These are phyloP conservation scores for Acronicta leporina DNA, from an alignment of 2,888 invertebrate species.

Conservation along the genomic window DNA sequence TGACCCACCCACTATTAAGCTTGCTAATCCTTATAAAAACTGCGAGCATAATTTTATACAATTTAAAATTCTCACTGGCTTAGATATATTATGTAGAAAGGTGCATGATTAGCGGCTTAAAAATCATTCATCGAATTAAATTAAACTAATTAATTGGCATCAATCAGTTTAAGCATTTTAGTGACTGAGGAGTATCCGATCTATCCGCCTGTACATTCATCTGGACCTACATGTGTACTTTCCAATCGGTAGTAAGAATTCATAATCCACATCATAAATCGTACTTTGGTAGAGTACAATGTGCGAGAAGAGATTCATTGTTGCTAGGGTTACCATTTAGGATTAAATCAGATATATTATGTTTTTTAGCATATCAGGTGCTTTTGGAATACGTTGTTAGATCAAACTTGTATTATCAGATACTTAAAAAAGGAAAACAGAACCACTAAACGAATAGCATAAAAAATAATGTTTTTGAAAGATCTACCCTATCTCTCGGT, in stretches of 20 bases:
- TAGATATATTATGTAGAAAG: no score
- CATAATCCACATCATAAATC: conserved; percentile 61
- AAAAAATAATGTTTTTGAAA: no score
- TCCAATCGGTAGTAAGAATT: conserved; percentile 50
- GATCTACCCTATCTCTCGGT: no score
- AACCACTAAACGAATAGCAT: no score
- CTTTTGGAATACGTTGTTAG: no score
- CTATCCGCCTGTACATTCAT: conserved; percentile 34
- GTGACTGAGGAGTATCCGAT: conserved; percentile 29
- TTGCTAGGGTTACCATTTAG: conserved; percentile 14
- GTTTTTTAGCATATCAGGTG: no score
- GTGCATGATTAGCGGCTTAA: no score
- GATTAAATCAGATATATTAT: background rate
- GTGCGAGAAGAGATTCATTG: conserved; percentile 48
- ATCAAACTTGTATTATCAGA: no score
- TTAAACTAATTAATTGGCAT: conserved; percentile 15
- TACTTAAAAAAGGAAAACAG: no score
- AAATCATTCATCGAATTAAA: background rate
- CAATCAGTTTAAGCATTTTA: conserved; percentile 17
- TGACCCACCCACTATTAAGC: no score
- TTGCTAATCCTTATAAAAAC: no score
- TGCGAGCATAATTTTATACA: background rate
- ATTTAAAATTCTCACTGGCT: no score
- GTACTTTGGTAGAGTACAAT: conserved; percentile 52
- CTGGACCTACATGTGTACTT: conserved; percentile 20